A percentile compares a stretch with the other conserved stretches of the same genome.
These are phyloP conservation scores for Melipona beecheii DNA, from an alignment of 2,888 invertebrate genomes.

Conservation along the genomic window DNA sequence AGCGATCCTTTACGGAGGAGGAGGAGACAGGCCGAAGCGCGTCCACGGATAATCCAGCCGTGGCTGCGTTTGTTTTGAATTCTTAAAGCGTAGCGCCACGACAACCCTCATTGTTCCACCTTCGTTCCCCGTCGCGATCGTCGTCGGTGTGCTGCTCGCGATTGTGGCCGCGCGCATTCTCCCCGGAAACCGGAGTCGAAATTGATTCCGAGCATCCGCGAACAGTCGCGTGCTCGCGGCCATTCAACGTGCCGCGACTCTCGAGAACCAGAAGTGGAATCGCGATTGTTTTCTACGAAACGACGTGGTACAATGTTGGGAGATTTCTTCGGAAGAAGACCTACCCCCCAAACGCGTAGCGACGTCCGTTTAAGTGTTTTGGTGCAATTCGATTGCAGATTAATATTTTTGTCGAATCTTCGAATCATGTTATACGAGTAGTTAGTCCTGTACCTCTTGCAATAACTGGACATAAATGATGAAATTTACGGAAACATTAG, in stretches of 20 bases:
- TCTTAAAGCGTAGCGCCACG: constrained; percentile 52
- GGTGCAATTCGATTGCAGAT: too few species aligned
- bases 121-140: constrained; percentile 26
- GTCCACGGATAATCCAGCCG: constrained; percentile 55
- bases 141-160: background rate
- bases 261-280: background rate
- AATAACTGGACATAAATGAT: too few species aligned
- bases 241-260: background rate
- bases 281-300: background rate
- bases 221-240: background rate
- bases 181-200: constrained; percentile 6
- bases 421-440: too few species aligned
- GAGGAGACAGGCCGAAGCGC: constrained; percentile 47
- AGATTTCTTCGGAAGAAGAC: background rate
- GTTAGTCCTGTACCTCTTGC: too few species aligned
- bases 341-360: background rate
- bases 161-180: background rate
- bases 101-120: constrained; percentile 45
- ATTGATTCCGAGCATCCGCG: constrained; percentile 23
- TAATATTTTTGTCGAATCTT: too few species aligned
- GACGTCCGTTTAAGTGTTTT: too few species aligned
- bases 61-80: constrained; percentile 61
- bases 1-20: constrained; percentile 58
- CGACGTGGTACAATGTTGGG: background rate
- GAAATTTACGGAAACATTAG: too few species aligned